These are phyloP conservation scores for Brachyhypopomus occidentalis DNA, from an alignment of 2,113 vertebrate species.

Conservation along the genomic window DNA sequence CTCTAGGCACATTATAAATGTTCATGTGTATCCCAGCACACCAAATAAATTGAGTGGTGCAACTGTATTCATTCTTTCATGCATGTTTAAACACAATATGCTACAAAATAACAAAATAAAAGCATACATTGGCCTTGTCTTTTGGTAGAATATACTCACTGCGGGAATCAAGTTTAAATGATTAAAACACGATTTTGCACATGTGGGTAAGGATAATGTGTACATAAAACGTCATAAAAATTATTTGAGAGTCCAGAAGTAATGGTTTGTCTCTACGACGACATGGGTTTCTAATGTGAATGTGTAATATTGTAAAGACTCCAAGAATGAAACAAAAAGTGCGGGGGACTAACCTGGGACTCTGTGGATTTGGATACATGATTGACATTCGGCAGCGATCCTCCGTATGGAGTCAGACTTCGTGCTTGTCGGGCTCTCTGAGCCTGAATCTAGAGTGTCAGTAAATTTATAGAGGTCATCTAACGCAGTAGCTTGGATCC, in stretches of 20 bases:
- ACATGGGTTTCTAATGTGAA: too few relatives aligned
- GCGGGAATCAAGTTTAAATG: too few relatives aligned
- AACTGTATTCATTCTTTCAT: background rate
- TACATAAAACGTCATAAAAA: too few relatives aligned
- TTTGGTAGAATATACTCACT: background rate
- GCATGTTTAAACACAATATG: background rate
- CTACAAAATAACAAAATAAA: background rate
- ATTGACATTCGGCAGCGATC: constrained; percentile 86
- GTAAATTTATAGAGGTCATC: background rate
- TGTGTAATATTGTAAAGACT: too few relatives aligned
- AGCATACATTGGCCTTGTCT: background rate
- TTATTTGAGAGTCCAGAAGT: background rate
- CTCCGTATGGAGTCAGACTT: constrained; percentile 78
- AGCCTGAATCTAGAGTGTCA: constrained; percentile 76
- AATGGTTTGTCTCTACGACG: too few relatives aligned
- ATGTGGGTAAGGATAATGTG: too few relatives aligned
- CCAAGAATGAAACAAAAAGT: background rate
- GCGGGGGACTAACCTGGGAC: constrained; percentile 72
- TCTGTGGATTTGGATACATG: constrained; percentile 79
- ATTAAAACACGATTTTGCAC: too few relatives aligned
- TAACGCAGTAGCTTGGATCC: background rate
- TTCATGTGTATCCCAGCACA: background rate
- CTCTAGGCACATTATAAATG: background rate
- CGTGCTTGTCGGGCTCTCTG: constrained; percentile 79
- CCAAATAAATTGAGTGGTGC: background rate